These are phyloP conservation scores for Neopipo cinnamomea DNA, from an alignment of 2,113 vertebrate species.

Conservation along the genomic window DNA sequence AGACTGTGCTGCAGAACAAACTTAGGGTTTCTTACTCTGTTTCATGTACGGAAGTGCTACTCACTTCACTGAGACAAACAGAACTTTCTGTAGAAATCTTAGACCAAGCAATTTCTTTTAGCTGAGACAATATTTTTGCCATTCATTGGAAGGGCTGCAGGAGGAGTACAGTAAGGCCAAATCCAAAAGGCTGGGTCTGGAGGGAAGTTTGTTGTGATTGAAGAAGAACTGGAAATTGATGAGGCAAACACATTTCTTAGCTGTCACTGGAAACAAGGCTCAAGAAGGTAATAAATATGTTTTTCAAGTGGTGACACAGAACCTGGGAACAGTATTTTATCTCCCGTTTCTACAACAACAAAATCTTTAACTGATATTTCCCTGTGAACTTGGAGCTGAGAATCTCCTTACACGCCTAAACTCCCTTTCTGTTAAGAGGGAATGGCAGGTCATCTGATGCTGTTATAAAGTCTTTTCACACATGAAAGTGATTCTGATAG, in stretches of 20 bases:
- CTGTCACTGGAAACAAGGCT: background rate
- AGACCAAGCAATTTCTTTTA: background rate
- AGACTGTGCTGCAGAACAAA: background rate
- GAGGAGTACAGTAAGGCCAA: background rate
- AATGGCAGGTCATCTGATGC: background rate
- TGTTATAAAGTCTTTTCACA: background rate
- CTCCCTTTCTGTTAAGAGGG: background rate
- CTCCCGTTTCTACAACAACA: background rate
- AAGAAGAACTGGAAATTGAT: background rate
- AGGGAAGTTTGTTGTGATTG: background rate
- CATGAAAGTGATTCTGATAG: background rate
- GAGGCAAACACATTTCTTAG: background rate
- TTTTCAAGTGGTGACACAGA: background rate
- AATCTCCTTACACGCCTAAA: background rate
- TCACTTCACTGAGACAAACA: background rate
- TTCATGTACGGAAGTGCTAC: background rate
- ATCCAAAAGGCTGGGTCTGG: background rate
- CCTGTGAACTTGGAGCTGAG: background rate
- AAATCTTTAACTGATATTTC: background rate
- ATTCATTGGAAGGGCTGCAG: background rate
- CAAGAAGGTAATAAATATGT: background rate
- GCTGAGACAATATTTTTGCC: background rate
- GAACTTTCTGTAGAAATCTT: background rate
- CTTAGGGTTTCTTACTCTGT: background rate
- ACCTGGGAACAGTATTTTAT: background rate